phyloP scores from a whole-genome alignment of 1,140 invertebrate genomes.

The Leptestheria dahalacensis region DNA sequence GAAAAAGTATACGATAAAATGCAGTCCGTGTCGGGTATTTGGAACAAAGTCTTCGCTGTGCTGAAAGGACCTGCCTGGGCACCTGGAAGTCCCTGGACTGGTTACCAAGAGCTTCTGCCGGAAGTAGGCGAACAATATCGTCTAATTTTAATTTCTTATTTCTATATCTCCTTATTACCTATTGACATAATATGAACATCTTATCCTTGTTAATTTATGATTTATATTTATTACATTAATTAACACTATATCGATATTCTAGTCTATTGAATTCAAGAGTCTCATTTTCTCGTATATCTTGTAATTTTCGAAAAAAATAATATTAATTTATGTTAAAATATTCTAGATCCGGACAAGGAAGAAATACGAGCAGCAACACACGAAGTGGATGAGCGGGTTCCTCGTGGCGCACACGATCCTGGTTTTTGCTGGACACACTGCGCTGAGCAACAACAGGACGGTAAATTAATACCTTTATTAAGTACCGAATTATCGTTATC shows the following conservation, averaged over 20 bases:
- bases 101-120: conserved; percentile 28
- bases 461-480: no score
- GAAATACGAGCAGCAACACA: no score
- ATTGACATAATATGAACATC: background rate
- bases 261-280: no score
- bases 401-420: no score
- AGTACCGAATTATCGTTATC: no score
- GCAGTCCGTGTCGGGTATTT: conserved; percentile 21
- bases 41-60: conserved; percentile 27
- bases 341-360: no score
- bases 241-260: no score
- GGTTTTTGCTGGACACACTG: no score
- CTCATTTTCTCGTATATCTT: no score
- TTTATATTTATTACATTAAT: background rate
- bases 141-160: background rate
- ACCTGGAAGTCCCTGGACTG: conserved; percentile 30
- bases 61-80: conserved; percentile 33
- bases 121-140: conserved; percentile 21
- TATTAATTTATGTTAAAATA: no score
- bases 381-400: no score
- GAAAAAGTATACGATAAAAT: conserved; percentile 26
- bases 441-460: no score
- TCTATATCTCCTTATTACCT: background rate
- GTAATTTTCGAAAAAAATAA: background rate
- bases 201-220: background rate